Percentiles rank a stretch among this genome's conserved stretches.
Conservation (phyloP, 2,797 vertebrate genomes). For the Sebastes kiyomatsui region DNA sequence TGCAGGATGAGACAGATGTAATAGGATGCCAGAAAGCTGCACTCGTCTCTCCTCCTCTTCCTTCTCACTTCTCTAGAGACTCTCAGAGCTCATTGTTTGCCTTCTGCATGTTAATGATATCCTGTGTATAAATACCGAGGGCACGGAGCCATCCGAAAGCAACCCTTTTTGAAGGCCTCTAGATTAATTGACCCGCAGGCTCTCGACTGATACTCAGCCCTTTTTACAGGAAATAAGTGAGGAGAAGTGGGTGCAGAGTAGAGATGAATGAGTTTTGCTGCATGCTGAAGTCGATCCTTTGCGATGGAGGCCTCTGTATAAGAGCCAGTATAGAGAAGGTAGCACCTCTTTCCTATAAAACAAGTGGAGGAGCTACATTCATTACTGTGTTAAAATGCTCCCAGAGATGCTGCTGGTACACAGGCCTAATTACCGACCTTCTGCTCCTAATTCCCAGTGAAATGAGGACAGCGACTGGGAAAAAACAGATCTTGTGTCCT, state of each 20-base stretch:
- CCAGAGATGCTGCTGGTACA: constrained; percentile 38
- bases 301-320: constrained; percentile 5
- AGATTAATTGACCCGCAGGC: constrained; percentile 51
- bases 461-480: constrained; percentile 56
- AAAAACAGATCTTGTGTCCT: constrained; percentile 38
- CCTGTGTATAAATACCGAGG: constrained; percentile 57
- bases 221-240: constrained; percentile 30
- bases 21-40: constrained; percentile 55
- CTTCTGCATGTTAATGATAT: constrained; percentile 71
- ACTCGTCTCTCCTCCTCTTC: constrained; percentile 41
- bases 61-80: constrained; percentile 51
- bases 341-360: constrained; percentile 35
- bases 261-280: constrained; percentile 12
- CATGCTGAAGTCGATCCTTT: neutral
- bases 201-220: constrained; percentile 14
- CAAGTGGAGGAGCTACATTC: constrained; percentile 40
- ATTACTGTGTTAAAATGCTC: constrained; percentile 48
- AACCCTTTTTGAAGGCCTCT: constrained; percentile 37
- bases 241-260: neutral
- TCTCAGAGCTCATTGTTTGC: constrained; percentile 50
- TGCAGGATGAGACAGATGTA: constrained; percentile 54
- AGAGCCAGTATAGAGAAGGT: neutral
- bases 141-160: constrained; percentile 26
- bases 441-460: constrained; percentile 67
- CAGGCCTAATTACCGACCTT: constrained; percentile 64